Base-by-base conservation (phyloP, 2,113 vertebrate species). In the Cricetomys ansorgei region DNA sequence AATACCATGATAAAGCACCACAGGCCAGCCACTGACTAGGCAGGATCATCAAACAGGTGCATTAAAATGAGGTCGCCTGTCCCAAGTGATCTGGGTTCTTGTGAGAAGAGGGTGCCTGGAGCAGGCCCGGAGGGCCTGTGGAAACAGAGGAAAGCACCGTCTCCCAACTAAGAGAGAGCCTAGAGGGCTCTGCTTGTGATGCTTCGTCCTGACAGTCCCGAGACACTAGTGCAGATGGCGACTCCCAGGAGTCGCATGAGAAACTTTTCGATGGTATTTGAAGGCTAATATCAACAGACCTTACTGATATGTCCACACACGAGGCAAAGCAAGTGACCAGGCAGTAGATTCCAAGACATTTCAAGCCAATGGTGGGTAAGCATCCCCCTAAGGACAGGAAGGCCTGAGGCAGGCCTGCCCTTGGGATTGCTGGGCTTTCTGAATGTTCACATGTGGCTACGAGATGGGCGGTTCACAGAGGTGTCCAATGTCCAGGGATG, bases 81-180 rank as follows among this genome's bases (percentile, higher is more conserved):
- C 48, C 25, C 29, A 70, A 12, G 27, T 70, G 45, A 87, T 69
- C 45, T 40, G 15, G 10, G 73, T 57, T 65, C 50, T 83, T 13
- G 2, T 87, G 48, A 53, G 76, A 90, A 50, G 77, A 80, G 45
- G 77, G 55, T 45, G 50, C 57, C 2, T 9, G 55, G 55, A 91
- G 9, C 8, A 16, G 3, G 5, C 31, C 65, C 67, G 79, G 69
- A 70, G 31, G 59, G 7, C 29, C 3, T 34, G 40, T 13, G 65
- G 72, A 4, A 1, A 59, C 0, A 1, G 55, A 43, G 72, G 57
- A 7, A 0, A 45, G 0, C 0, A 19, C 43, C 15, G 1, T 13
- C 43, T 13, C 0, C 31, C 13, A 12, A 29, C 53, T 90, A 59
- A 55, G 45, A 88, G 64, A 62, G 12, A 29, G 11, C 77, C 77